phyloP scores from a whole-genome alignment of 2,113 vertebrate genomes.

The Rhineura floridana region DNA sequence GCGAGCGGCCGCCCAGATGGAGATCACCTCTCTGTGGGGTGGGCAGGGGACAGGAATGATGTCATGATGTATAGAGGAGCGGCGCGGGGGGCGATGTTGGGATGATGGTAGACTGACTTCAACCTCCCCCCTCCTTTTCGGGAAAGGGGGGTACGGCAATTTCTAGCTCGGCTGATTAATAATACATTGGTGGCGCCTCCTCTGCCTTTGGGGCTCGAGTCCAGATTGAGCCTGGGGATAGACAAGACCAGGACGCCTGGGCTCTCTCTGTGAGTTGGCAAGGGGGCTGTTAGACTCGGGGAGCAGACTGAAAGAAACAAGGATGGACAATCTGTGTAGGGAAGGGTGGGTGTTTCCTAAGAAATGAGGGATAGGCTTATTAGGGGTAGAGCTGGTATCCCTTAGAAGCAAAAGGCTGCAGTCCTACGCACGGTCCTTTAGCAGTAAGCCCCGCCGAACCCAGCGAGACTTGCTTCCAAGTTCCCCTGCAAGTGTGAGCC shows the following conservation, averaged over 20 bases:
- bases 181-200: neutral
- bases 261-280: neutral
- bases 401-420: neutral
- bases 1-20: constrained; percentile 5
- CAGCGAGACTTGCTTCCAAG: neutral
- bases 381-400: neutral
- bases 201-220: neutral
- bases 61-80: constrained; percentile 25
- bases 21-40: constrained; percentile 1
- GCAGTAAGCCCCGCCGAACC: neutral
- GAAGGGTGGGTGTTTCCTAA: neutral
- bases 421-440: neutral
- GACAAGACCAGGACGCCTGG: neutral
- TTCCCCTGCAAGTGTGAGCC: neutral
- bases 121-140: neutral
- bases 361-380: too few species aligned
- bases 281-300: neutral
- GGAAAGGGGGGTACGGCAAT: neutral
- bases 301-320: neutral
- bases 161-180: neutral
- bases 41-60: constrained; percentile 26
- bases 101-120: neutral
- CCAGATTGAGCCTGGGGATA: neutral
- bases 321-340: too few species aligned
- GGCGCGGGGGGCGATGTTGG: neutral